Evolutionary conservation across 2,888 invertebrate species (phyloP), one percentile per base, ranked within the genome.

Genomic region (Spilarctia lutea): DNA sequence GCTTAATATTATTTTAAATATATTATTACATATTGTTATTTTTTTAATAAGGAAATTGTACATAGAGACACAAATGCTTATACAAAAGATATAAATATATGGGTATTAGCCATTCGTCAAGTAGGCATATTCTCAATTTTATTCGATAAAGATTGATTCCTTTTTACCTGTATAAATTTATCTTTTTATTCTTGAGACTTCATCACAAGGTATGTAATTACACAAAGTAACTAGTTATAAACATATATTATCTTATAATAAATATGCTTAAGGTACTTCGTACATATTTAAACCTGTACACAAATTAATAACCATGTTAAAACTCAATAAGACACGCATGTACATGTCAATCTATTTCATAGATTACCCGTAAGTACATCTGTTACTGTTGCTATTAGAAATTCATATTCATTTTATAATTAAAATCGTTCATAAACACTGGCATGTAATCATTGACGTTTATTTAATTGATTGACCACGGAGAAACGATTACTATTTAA

Each of bases 391-490:
- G 88, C 86, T 87, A 91, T 92, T 91, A 89, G 75, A 89, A 83
- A 90, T 91, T 89, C 87, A 88, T 91, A 88, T 90, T 85, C 83
- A 82, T 85, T 83, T 89, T 91, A 88, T 91, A 92, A 92, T 91
- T 91, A 91, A 90, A 90, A 88, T 84, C 85, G 81, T 81, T 86
- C 88, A 90, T 91, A 90, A 91, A 87, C 86, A 79, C 79, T 84
- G 79, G 84, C 79, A 86, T 84, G 89, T 90, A 91, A 92, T 93
- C 91, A 92, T 91, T 85, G 83, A 87, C 88, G 88, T 87, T 83
- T 85, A 79, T 85, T 87, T 93, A 94, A 94, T 93, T 91, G 91
- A 93, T 91, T 89, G 90, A 91, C 90, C 92, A 91, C 91, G 92
- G 82, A 84, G 83, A 87, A 89, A 85, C 89, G 88, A 92, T 91